Base-by-base conservation (phyloP, 2,113 vertebrate species). In the Limanda limanda region DNA sequence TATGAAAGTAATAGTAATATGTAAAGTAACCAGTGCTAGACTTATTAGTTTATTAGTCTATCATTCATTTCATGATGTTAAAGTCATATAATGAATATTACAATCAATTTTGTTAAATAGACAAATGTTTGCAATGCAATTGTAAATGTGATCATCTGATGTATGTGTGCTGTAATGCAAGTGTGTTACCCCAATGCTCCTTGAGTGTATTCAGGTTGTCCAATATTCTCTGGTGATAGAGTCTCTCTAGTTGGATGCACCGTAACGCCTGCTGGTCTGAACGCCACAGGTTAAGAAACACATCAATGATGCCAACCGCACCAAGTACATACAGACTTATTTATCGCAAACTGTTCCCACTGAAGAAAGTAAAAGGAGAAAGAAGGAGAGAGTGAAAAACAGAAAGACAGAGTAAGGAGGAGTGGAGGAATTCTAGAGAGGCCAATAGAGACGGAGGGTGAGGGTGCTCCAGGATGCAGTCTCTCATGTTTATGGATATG, bases 161-260 rank as follows among this genome's bases (percentile, higher is more conserved):
- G 20, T 14, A 9, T 14, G 25, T 55, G 52, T 56, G 37, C 5
- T 27, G 47, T 17, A 13, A 20, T 42, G 23, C 17, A n/a, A 56
- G 45, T 64, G 51, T 21, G 7, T 92, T 90, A 99, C 98, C 97
- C 97, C 97, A 99, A 35, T 96, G 95, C 21, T 97, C 92, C 78
- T 98, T 97, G 89, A 99, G 94, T 76, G 94, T 92, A 83, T 95
- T 94, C 73, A 99, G 95, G 92, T 99, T 99, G 82, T 96, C 94
- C 72, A 99, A 89, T 61, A 99, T 82, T 59, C 96, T 95, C 80
- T 99, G 96, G 47, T 99, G 97, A 88, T 99, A 99, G 15, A 97
- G 81, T 61, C 94, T 93, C 91, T 99, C 96, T 71, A 99, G 94
- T 55, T 97, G 96, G 89, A 99, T 95, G 86, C 98, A 99, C 71